Evolutionary conservation across 2,888 invertebrate species (phyloP), one percentile per base, ranked within the genome.

Genomic region (Zygaena filipendulae): DNA sequence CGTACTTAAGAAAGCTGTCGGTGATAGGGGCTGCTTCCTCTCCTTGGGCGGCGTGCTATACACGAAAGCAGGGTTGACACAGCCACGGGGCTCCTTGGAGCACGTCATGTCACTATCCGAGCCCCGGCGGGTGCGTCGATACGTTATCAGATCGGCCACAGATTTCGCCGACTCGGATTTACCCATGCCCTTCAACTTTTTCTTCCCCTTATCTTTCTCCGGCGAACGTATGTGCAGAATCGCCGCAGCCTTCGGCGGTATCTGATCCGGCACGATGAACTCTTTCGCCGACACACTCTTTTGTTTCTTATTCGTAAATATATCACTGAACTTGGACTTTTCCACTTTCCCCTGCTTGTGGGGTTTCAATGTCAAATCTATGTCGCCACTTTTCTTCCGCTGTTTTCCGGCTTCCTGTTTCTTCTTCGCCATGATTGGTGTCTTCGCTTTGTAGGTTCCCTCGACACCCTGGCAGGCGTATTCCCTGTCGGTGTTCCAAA

Each of bases 191-290:
- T 68, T 75, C 35, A 69, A 49, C 33, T 64, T 71, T 40, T 64
- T 74, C 53, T 68, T 72, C 32, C 48, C 52, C 33, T 64, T 72
- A 6, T 59, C 60, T 30, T 43, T 59, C 25, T 59, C 62, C 11
- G 75, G 72, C 11, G 75, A 70, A 33, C 84, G 82, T 35, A 86
- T 84, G 36, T 85, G 84, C 23, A 85, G 48, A 14, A 85, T 50
- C 3, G 84, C 84, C 1, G 85, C 85, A 1, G 85, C 85, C 56
- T 86, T 85, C 0, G 84, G 84, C 4, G 85, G 84, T 35, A 85
- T 80, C 36, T 68, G 67, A 18, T 79, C 67, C 1, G 84, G 84
- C 23, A 74, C 52, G 20, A 70, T 33, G 11, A 79, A 37, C 35
- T 74, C 72, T 30, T 77, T 79, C n/a, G 72, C 66, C 2, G 69